These are phyloP conservation scores for Oceanites oceanicus DNA, from an alignment of 2,113 vertebrate species.

Conservation along the genomic window DNA sequence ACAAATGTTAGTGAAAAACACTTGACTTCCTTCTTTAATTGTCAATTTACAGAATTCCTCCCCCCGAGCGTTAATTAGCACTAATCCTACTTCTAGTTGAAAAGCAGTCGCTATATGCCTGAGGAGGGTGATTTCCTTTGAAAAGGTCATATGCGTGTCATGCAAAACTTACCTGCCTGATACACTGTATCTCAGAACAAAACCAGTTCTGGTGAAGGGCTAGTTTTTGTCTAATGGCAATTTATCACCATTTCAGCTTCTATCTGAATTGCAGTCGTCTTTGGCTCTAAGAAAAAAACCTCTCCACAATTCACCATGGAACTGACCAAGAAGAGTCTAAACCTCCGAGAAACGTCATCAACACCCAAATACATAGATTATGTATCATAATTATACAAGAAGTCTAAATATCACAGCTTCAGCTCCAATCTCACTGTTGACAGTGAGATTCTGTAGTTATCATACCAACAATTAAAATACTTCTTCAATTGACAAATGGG, in stretches of 20 bases:
- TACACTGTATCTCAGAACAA: background rate
- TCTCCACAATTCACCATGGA: background rate
- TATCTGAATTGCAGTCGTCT: background rate
- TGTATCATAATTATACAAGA: background rate
- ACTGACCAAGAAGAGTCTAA: background rate
- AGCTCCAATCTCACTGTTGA: background rate
- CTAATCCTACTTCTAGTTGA: background rate
- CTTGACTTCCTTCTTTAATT: background rate
- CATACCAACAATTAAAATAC: background rate
- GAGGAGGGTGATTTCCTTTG: background rate
- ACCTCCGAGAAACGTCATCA: background rate
- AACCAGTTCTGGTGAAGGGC: background rate
- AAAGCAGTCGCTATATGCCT: background rate
- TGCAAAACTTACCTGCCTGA: background rate
- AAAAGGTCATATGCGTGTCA: background rate
- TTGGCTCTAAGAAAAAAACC: background rate
- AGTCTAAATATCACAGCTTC: background rate
- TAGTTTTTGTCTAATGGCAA: background rate
- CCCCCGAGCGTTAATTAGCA: background rate
- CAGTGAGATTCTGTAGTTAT: background rate
- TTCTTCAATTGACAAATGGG: background rate
- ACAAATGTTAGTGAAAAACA: background rate
- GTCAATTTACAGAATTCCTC: background rate
- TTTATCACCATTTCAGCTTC: background rate
- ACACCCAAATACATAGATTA: background rate